Conservation (phyloP, 2,888 invertebrate species). For the Oscheius onirici region DNA sequence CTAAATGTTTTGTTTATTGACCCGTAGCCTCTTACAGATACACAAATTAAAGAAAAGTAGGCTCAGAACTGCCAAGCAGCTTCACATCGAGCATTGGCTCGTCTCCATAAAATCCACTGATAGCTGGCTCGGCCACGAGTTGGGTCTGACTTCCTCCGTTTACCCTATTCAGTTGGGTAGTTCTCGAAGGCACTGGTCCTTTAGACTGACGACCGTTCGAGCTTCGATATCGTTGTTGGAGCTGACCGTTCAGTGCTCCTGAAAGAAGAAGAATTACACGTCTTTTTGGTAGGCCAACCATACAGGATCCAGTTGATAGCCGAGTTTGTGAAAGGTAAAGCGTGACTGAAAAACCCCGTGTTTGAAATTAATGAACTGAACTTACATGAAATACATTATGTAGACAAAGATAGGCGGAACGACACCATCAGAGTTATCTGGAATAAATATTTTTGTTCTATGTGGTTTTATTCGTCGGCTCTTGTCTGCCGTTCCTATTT, state of each 20-base stretch:
- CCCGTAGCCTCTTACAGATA: slow-evolving; percentile 1
- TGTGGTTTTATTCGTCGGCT: background rate
- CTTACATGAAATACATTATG: slow-evolving; percentile 63
- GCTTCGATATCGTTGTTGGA: slow-evolving; percentile 61
- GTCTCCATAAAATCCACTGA: slow-evolving; percentile 7
- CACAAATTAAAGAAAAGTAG: slow-evolving; percentile 20
- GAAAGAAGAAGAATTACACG: slow-evolving; percentile 28
- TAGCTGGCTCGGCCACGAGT: slow-evolving; percentile 3
- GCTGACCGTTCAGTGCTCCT: slow-evolving; percentile 68
- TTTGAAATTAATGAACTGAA: no score
- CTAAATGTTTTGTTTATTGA: background rate
- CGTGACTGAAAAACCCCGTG: slow-evolving; percentile 65
- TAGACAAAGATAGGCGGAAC: slow-evolving; percentile 68
- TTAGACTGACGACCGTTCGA: slow-evolving; percentile 38
- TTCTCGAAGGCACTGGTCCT: slow-evolving; percentile 37
- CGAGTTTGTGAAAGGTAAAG: slow-evolving; percentile 69
- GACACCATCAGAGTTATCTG: slow-evolving; percentile 40
- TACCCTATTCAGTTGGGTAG: slow-evolving; percentile 1
- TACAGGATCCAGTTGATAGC: slow-evolving; percentile 70
- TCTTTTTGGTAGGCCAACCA: slow-evolving; percentile 42
- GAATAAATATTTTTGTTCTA: background rate
- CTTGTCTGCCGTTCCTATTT: background rate
- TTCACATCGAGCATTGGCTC: slow-evolving; percentile 24
- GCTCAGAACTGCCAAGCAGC: slow-evolving; percentile 12
- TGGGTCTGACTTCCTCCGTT: slow-evolving; percentile 16